Evolutionary conservation across 1,140 invertebrate species (phyloP), one percentile per base, ranked within the genome.

Genomic region (Bombus polaris): DNA sequence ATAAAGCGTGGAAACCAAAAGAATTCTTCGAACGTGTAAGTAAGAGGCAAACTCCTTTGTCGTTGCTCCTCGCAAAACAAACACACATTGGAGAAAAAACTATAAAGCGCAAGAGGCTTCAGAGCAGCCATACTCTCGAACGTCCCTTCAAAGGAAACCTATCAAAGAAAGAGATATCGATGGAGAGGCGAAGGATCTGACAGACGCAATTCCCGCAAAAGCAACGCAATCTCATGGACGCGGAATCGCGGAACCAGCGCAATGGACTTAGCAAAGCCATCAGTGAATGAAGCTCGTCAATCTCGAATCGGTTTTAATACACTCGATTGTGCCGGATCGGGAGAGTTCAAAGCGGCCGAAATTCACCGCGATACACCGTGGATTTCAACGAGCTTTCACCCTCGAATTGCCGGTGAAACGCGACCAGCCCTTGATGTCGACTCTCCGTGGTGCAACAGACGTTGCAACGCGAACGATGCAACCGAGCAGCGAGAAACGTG

Each of bases 211-310:
- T 18, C 8, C 62, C 6, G 3, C 13, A 12, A 25, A 70, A 70
- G 32, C 77, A 32, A 68, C 25, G 77, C 12, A 22, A 18, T 44
- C 71, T 8, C 18, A 1, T 35, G 42, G 12, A 47, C 32, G 6
- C 13, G 6, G n/a, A 42, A 39, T n/a, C 79, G 28, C 15, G 28
- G 12, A 22, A n/a, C 3, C 13, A 65, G 66, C 39, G 57, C 68
- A 74, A 81, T 73, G 70, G 68, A 81, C 28, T 44, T 32, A 42
- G 13, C 80, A 13, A 10, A 25, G 53, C 65, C 47, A 75, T 82
- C 65, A 65, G 53, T 39, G 25, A 28, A 62, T 13, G 53, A 82
- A 82, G 57, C 80, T 47, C 25, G 57, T n/a, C 57, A 6, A 12
- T 59, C 44, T 32, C n/a, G 47, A n/a, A 10, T 44, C 25, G 2